phyloP scores from a whole-genome alignment of 2,797 vertebrate genomes.

The Urosaurus nigricauda region DNA sequence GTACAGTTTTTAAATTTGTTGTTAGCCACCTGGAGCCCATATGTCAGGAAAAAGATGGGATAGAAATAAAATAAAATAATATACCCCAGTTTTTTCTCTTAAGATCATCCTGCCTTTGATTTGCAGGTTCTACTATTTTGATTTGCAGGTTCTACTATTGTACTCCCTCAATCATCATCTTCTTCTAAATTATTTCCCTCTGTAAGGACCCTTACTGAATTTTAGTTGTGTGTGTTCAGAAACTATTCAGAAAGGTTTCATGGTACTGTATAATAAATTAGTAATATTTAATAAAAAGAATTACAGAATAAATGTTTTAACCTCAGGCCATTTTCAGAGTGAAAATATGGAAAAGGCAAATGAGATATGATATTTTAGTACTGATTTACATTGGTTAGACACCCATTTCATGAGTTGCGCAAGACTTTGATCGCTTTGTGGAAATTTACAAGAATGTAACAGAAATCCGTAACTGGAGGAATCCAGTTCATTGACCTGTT shows the following conservation, averaged over 20 bases:
- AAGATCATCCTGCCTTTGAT: not conserved
- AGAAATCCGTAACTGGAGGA: not conserved
- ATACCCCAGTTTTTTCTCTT: not conserved
- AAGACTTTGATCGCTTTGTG: too few species aligned
- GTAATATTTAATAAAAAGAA: not conserved
- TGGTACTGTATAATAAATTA: not conserved
- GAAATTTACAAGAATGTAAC: too few species aligned
- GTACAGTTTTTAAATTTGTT: too few species aligned
- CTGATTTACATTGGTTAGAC: constrained; percentile 6
- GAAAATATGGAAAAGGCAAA: constrained; percentile 1
- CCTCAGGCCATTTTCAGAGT: not conserved
- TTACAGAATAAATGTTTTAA: not conserved
- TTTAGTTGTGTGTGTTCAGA: not conserved
- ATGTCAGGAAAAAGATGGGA: too few species aligned
- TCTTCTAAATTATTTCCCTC: not conserved
- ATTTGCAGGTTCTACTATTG: too few species aligned
- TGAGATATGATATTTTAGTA: not conserved
- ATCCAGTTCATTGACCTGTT: constrained; percentile 32
- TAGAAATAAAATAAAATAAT: not conserved
- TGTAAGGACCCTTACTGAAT: not conserved
- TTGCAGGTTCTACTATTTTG: not conserved
- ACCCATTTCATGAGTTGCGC: constrained; percentile 21
- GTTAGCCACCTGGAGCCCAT: too few species aligned
- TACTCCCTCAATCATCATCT: too few species aligned
- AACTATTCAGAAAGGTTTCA: not conserved